Evolutionary conservation across 2,888 invertebrate genomes (phyloP).

Genomic region (Arctia plantaginis): DNA sequence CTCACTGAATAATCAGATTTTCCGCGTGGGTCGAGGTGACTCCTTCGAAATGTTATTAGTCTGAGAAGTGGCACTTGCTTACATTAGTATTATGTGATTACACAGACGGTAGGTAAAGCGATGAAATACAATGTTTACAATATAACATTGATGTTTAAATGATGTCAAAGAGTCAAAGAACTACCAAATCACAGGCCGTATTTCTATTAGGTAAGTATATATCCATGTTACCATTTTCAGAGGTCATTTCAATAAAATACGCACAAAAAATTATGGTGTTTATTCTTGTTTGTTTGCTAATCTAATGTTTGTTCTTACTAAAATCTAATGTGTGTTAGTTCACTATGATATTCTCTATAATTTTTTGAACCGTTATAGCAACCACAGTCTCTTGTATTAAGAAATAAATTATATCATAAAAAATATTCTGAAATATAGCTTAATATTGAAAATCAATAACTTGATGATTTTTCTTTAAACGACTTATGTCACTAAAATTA

Average conservation of each 20-base stretch:
- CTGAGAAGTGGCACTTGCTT: constrained; percentile 48
- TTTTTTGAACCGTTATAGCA: background rate
- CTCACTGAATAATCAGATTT: constrained; percentile 74
- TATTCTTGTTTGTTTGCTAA: background rate
- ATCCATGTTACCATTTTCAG: too few relatives aligned
- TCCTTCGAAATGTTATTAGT: constrained; percentile 63
- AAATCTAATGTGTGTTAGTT: too few relatives aligned
- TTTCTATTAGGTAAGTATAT: background rate
- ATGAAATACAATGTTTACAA: constrained; percentile 32
- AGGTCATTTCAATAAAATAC: background rate
- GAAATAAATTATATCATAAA: too few relatives aligned
- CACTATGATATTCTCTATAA: background rate
- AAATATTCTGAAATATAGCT: too few relatives aligned
- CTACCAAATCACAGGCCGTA: too few relatives aligned
- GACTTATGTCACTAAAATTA: too few relatives aligned
- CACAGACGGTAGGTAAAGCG: constrained; percentile 39
- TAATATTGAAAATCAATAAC: too few relatives aligned
- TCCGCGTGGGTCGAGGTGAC: constrained; percentile 61
- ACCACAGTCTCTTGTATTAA: background rate
- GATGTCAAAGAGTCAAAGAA: background rate
- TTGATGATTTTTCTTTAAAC: too few relatives aligned
- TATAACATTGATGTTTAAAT: background rate
- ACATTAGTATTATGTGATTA: constrained; percentile 48
- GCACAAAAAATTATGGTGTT: background rate
- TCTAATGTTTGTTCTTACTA: too few relatives aligned